Evolutionary conservation across 2,888 invertebrate genomes (phyloP).

Genomic region (Syritta pipiens): DNA sequence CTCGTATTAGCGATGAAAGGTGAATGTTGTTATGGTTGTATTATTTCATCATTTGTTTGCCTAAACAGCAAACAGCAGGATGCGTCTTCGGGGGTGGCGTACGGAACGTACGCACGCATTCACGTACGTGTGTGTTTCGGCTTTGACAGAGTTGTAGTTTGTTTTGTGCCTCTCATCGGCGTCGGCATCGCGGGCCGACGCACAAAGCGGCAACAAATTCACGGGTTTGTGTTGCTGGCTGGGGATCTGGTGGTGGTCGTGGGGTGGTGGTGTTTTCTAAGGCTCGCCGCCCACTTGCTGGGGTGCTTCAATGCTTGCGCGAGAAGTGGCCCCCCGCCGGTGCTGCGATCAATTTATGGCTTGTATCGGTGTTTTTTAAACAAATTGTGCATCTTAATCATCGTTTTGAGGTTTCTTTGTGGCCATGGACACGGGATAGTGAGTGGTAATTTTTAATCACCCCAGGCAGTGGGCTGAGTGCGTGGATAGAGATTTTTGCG

Average conservation of each 20-base stretch:
- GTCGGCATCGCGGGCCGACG: neutral
- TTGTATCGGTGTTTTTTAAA: constrained; percentile 55
- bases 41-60: constrained; percentile 69
- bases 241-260: constrained; percentile 37
- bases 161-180: constrained; percentile 21
- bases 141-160: constrained; percentile 48
- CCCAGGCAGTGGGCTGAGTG: constrained; percentile 31
- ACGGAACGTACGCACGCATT: constrained; percentile 5
- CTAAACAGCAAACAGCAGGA: constrained; percentile 65
- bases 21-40: constrained; percentile 69
- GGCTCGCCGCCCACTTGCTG: constrained; percentile 59
- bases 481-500: neutral
- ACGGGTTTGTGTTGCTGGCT: constrained; percentile 29
- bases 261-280: constrained; percentile 50
- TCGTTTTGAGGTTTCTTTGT: constrained; percentile 17
- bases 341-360: constrained; percentile 54
- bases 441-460: constrained; percentile 48
- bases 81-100: constrained; percentile 54
- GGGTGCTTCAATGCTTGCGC: constrained; percentile 12
- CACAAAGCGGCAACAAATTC: constrained; percentile 38
- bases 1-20: constrained; percentile 64
- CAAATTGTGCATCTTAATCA: constrained; percentile 60
- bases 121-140: constrained; percentile 16
- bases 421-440: constrained; percentile 13
- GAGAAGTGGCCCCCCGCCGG: constrained; percentile 39